Conservation (phyloP, 2,113 vertebrate genomes). For the Platanista minor region DNA sequence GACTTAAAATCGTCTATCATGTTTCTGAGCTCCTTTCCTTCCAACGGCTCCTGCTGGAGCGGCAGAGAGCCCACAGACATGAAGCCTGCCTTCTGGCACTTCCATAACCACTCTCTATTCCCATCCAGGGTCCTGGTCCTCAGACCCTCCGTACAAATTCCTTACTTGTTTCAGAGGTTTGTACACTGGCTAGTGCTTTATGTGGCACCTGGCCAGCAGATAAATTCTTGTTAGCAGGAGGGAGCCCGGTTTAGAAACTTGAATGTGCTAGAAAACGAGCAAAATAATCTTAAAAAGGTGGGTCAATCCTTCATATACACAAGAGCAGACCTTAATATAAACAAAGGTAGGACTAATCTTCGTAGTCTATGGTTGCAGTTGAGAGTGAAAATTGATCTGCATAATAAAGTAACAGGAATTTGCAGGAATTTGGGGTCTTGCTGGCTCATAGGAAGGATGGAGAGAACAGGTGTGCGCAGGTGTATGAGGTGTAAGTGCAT, state of each 20-base stretch:
- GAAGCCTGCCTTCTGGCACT: not conserved
- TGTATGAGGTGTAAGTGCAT: no score
- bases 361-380: not conserved
- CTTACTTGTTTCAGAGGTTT: not conserved
- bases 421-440: not conserved
- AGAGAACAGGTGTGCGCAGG: not conserved
- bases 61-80: fast-evolving
- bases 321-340: not conserved
- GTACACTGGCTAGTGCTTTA: not conserved
- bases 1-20: not conserved
- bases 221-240: not conserved
- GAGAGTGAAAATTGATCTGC: not conserved
- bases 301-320: not conserved
- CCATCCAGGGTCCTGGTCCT: not conserved
- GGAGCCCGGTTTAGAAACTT: not conserved
- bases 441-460: not conserved
- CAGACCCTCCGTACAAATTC: fast-evolving
- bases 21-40: not conserved
- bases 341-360: not conserved
- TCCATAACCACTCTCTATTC: fast-evolving
- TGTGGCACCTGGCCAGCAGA: no score
- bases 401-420: not conserved
- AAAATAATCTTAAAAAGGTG: not conserved
- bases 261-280: not conserved
- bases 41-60: not conserved